Evolutionary conservation across 2,797 vertebrate genomes (phyloP).

Genomic region (Leucoraja ocellata): DNA sequence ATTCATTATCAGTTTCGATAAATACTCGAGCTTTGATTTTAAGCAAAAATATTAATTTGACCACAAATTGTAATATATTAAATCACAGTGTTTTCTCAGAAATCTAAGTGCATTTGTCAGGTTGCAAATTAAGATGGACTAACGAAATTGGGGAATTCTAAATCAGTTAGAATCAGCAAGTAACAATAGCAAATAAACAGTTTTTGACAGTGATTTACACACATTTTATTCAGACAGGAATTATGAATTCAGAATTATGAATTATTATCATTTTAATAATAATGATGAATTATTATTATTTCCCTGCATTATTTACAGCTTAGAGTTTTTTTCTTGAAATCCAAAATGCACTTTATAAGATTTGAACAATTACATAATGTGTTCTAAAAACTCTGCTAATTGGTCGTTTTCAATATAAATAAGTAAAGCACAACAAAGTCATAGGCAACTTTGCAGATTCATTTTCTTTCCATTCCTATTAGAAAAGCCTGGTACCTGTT

Average conservation of each 20-base stretch:
- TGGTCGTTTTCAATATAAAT: not conserved
- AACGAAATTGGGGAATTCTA: slow-evolving; percentile 7
- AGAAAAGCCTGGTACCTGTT: not conserved
- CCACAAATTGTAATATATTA: slow-evolving; percentile 4
- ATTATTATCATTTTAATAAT: no score
- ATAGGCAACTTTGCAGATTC: not conserved
- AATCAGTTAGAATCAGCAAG: not conserved
- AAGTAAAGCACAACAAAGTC: not conserved
- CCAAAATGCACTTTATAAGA: not conserved
- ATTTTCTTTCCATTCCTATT: not conserved
- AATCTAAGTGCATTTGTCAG: slow-evolving; percentile 5
- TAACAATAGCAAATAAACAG: not conserved
- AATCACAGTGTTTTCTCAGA: not conserved
- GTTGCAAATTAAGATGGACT: slow-evolving; percentile 3
- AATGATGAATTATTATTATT: no score
- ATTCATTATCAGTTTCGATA: not conserved
- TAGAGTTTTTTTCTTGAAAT: not conserved
- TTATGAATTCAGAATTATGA: not conserved
- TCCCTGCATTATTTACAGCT: not conserved
- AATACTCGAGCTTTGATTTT: not conserved
- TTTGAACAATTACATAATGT: not conserved
- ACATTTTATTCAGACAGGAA: not conserved
- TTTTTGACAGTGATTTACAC: not conserved
- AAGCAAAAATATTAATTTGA: not conserved
- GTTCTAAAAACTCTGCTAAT: not conserved